Evolutionary conservation across 2,888 invertebrate species (phyloP).

Genomic region (Drosophila parthenogenetica): DNA sequence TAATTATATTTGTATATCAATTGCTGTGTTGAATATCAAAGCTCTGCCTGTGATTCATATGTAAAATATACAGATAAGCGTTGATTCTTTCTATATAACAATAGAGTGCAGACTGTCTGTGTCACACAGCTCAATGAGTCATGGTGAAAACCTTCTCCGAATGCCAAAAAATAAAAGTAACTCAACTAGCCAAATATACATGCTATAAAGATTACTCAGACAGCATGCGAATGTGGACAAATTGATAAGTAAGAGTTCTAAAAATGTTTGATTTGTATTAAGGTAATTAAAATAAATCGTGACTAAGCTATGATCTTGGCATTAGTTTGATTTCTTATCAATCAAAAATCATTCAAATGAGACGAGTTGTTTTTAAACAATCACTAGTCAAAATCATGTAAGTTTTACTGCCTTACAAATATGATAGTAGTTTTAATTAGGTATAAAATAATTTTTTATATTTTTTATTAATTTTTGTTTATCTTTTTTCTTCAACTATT

Average conservation of each 20-base stretch:
- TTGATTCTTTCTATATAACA: constrained; percentile 24
- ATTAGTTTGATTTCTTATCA: constrained; percentile 18
- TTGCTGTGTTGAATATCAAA: constrained; percentile 13
- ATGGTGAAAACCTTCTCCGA: constrained; percentile 42
- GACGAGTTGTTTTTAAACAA: neutral
- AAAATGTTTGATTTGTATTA: constrained; percentile 2
- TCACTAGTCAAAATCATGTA: constrained; percentile 4
- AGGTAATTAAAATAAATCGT: constrained; percentile 9
- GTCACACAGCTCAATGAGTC: constrained; percentile 48
- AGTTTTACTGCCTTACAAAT: neutral
- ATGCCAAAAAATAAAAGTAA: constrained; percentile 40
- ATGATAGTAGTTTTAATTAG: neutral
- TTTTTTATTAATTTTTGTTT: neutral
- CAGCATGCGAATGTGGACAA: constrained; percentile 22
- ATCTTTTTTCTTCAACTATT: constrained; percentile 11
- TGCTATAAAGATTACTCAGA: constrained; percentile 19
- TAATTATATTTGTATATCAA: constrained; percentile 9
- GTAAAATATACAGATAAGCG: constrained; percentile 16
- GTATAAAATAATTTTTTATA: neutral
- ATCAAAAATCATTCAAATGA: neutral
- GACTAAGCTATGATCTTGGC: neutral
- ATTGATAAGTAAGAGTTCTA: neutral
- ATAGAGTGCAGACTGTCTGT: constrained; percentile 27
- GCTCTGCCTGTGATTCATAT: constrained; percentile 39
- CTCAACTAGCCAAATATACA: constrained; percentile 2